Evolutionary conservation across 2,113 vertebrate genomes (phyloP).

Genomic region (Barnardius zonarius): DNA sequence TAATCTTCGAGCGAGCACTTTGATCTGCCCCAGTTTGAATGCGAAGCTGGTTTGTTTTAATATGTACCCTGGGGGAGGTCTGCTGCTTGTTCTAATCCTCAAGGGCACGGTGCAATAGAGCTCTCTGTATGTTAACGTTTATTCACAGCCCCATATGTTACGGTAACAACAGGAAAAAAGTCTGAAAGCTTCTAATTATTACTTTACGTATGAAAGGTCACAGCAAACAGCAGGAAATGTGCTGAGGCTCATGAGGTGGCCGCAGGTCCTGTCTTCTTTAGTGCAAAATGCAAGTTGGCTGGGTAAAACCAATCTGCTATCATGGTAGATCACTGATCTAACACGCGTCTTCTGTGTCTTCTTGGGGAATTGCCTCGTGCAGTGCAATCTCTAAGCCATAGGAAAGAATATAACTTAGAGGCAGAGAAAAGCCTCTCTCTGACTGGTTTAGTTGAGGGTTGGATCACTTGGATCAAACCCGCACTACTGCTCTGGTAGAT

Average conservation of each 20-base stretch:
- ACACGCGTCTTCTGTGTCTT: background rate
- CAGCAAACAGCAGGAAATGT: background rate
- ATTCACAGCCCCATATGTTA: background rate
- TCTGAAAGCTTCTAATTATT: background rate
- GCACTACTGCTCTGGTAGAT: rapidly evolving
- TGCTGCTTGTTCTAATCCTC: background rate
- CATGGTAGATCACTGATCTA: background rate
- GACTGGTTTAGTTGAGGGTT: background rate
- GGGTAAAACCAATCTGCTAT: background rate
- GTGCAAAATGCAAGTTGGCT: background rate
- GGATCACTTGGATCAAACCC: background rate
- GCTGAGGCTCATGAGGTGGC: background rate
- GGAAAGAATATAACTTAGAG: background rate
- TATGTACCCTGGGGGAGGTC: background rate
- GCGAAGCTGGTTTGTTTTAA: background rate
- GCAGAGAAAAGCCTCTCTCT: background rate
- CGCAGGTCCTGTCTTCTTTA: background rate
- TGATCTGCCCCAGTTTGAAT: background rate
- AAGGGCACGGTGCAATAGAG: background rate
- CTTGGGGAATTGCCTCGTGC: background rate
- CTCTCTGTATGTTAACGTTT: background rate
- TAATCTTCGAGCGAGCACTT: background rate
- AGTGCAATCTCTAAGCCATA: background rate
- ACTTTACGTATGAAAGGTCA: background rate
- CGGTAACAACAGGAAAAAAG: background rate